phyloP scores from a whole-genome alignment of 2,113 vertebrate genomes.

The Peromyscus californicus region DNA sequence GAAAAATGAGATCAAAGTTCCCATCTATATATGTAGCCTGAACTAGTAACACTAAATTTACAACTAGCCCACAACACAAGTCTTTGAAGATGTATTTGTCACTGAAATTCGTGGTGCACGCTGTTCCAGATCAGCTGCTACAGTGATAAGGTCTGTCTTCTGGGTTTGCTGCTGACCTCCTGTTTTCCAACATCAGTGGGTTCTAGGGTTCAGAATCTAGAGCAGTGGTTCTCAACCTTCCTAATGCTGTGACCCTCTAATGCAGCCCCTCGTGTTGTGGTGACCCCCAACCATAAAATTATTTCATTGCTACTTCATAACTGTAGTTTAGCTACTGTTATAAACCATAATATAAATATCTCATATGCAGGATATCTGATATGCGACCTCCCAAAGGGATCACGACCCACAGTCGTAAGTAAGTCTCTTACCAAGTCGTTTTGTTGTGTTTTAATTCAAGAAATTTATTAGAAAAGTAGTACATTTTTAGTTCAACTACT shows the following conservation, averaged over 20 bases:
- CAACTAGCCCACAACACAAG: background rate
- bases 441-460: conserved; percentile 13
- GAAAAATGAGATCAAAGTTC: conserved; percentile 6
- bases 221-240: background rate
- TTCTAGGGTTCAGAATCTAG: background rate
- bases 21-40: background rate
- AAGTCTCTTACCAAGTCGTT: background rate
- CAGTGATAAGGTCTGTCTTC: no score
- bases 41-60: background rate
- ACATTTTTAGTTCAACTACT: background rate
- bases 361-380: background rate
- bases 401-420: background rate
- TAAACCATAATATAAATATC: background rate
- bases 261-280: background rate
- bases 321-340: background rate
- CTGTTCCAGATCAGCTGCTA: no score
- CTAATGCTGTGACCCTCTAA: background rate
- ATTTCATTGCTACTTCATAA: background rate
- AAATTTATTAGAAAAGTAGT: conserved; percentile 14
- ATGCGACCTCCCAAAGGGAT: background rate
- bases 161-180: background rate
- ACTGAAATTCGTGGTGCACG: background rate
- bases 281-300: background rate
- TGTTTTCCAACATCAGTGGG: background rate
- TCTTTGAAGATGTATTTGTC: background rate